Conservation (phyloP, 2,113 vertebrate genomes). For the Zeus faber region DNA sequence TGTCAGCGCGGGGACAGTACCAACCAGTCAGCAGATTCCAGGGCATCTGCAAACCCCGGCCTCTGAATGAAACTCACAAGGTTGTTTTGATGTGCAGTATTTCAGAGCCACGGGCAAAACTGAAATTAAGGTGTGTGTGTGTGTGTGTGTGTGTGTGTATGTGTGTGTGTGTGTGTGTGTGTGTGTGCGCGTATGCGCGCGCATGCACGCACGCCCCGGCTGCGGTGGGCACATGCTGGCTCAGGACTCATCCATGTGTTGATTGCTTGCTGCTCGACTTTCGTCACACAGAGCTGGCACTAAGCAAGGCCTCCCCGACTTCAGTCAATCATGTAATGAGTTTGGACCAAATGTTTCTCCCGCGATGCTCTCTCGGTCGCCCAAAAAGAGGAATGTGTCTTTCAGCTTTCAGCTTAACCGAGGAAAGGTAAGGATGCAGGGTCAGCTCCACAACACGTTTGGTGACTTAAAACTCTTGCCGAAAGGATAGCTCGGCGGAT, state of each 20-base stretch:
- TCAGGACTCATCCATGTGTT: constrained; percentile 43
- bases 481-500: too few relatives aligned
- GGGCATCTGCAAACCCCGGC: constrained; percentile 44
- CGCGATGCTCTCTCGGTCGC: neutral
- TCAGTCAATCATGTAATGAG: neutral
- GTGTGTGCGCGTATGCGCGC: constrained; percentile 2
- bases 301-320: constrained; percentile 5
- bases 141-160: constrained; percentile 19
- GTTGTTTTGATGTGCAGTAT: constrained; percentile 70
- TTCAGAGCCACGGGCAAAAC: constrained; percentile 66
- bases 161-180: constrained; percentile 7
- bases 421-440: too few relatives aligned
- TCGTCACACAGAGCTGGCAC: constrained; percentile 28
- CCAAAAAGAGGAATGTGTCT: neutral
- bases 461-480: too few relatives aligned
- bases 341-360: neutral
- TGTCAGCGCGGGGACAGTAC: constrained; percentile 47
- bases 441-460: neutral
- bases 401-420: neutral
- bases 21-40: constrained; percentile 62
- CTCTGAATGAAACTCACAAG: constrained; percentile 40
- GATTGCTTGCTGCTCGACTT: constrained; percentile 47
- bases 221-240: constrained; percentile 33
- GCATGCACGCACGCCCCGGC: too few relatives aligned
- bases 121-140: constrained; percentile 54